Percentiles rank a stretch among this genome's conserved stretches.
Conservation (phyloP, 1,140 invertebrate species). For the Ceratina australensis region DNA sequence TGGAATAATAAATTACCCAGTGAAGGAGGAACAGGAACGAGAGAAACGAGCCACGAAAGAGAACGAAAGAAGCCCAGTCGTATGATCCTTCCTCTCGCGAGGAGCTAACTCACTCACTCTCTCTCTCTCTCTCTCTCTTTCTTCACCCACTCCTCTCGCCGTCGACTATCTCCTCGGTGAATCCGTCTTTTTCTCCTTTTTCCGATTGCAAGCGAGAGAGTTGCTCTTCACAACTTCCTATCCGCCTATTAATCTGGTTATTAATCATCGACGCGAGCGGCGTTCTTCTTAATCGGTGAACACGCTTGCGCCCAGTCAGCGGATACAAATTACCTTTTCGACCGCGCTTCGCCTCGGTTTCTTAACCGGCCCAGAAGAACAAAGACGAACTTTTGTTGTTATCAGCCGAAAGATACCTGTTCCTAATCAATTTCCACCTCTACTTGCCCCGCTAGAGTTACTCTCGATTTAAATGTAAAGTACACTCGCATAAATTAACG, state of each 20-base stretch:
- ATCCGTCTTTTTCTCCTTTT: neutral
- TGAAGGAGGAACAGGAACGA: neutral
- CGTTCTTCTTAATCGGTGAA: slow-evolving; percentile 60
- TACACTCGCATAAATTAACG: too few relatives aligned
- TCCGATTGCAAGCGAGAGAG: neutral
- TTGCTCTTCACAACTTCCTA: slow-evolving; percentile 51
- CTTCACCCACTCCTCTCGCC: neutral
- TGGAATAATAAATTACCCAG: slow-evolving; percentile 38
- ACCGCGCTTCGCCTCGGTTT: slow-evolving; percentile 5
- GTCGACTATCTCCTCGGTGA: slow-evolving; percentile 1
- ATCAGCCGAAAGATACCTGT: neutral
- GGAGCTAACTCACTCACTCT: slow-evolving; percentile 22
- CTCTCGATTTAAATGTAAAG: neutral
- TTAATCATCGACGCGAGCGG: slow-evolving; percentile 69
- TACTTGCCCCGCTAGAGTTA: neutral
- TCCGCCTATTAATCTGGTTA: slow-evolving; percentile 72
- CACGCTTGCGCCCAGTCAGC: slow-evolving; percentile 44
- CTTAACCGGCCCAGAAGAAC: slow-evolving; percentile 28
- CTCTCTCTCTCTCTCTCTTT: neutral
- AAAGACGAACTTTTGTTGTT: slow-evolving; percentile 37
- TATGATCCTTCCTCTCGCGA: slow-evolving; percentile 19
- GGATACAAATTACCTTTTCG: slow-evolving; percentile 44
- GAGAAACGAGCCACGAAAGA: neutral
- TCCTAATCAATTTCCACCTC: slow-evolving; percentile 35
- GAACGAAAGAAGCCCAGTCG: neutral